A percentile compares a stretch with the other conserved stretches of the same genome.
Conservation (phyloP, 2,797 vertebrate genomes). For the Natrix natrix region DNA sequence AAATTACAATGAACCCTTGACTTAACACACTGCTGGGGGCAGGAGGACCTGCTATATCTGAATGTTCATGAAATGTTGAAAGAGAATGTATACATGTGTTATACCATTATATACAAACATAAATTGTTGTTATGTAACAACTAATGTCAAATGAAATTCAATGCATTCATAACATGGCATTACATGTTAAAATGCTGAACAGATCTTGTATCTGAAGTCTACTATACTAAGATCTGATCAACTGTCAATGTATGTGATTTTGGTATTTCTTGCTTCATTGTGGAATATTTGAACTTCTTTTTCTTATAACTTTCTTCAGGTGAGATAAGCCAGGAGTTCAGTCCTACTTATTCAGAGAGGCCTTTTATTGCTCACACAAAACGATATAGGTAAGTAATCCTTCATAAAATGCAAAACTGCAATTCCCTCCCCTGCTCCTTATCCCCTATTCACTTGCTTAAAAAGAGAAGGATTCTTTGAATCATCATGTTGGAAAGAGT, state of each 20-base stretch:
- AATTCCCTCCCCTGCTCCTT: neutral
- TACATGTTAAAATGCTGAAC: neutral
- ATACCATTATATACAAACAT: neutral
- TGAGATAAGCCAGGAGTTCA: conserved; percentile 81
- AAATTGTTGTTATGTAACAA: neutral
- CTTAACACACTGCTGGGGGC: neutral
- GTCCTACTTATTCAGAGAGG: conserved; percentile 76
- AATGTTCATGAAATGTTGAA: neutral
- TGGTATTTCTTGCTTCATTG: neutral
- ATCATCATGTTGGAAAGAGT: neutral
- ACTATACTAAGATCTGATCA: neutral
- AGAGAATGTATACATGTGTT: neutral
- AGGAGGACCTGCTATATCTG: neutral
- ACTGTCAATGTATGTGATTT: neutral
- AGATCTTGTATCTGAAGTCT: neutral
- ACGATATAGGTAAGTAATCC: conserved; percentile 73
- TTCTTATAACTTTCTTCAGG: conserved; percentile 60
- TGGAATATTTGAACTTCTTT: conserved; percentile 14
- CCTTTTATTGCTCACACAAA: conserved; percentile 76
- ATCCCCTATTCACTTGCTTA: neutral
- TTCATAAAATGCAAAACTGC: neutral
- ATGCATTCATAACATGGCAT: neutral
- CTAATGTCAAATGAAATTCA: neutral
- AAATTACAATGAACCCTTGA: neutral
- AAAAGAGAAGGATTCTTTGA: neutral